Evolutionary conservation across 2,888 invertebrate species (phyloP).

Genomic region (Nemapogon koenigi): DNA sequence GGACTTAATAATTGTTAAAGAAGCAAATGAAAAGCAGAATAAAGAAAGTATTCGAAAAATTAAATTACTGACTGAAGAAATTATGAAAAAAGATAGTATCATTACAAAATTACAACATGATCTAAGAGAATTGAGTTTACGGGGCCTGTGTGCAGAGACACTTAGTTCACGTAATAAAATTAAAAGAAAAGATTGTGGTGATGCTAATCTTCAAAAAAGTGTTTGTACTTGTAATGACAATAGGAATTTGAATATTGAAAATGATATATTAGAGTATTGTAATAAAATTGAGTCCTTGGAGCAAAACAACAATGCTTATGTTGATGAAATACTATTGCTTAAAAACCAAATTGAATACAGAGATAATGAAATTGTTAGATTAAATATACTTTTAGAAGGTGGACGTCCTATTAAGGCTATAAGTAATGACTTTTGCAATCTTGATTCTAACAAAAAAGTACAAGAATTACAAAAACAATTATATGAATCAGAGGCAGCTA

Average conservation of each 20-base stretch:
- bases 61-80: constrained; percentile 67
- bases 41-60: constrained; percentile 69
- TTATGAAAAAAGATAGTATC: constrained; percentile 56
- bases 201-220: constrained; percentile 21
- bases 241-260: constrained; percentile 34
- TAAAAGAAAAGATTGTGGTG: constrained; percentile 34
- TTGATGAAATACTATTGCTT: constrained; percentile 42
- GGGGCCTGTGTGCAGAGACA: constrained; percentile 52
- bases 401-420: constrained; percentile 71
- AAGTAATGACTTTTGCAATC: constrained; percentile 69
- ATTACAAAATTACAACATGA: constrained; percentile 51
- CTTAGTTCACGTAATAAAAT: constrained; percentile 49
- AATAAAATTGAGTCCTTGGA: constrained; percentile 47
- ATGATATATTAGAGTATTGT: constrained; percentile 45
- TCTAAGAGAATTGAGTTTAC: constrained; percentile 43
- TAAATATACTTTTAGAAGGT: constrained; percentile 73
- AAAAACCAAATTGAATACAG: constrained; percentile 54
- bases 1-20: constrained; percentile 69
- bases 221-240: constrained; percentile 34
- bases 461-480: constrained; percentile 66
- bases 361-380: constrained; percentile 74
- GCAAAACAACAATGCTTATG: constrained; percentile 41
- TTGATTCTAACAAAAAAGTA: constrained; percentile 59
- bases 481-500: constrained; percentile 64
- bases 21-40: constrained; percentile 64